These are phyloP conservation scores for Microctenopoma stevenorrisi DNA, from an alignment of 2,797 vertebrate species.

Conservation along the genomic window DNA sequence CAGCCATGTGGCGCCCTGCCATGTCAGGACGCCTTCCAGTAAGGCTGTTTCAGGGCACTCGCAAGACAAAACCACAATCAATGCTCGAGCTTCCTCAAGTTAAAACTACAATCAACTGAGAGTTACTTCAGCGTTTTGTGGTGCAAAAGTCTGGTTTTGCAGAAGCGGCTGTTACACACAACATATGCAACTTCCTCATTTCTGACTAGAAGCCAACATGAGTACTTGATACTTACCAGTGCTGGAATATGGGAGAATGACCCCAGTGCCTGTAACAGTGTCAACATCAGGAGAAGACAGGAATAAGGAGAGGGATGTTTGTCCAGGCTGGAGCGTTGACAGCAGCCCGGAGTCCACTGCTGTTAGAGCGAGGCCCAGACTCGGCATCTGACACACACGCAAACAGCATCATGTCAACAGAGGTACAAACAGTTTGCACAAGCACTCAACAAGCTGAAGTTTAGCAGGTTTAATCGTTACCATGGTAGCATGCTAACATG, in stretches of 20 bases:
- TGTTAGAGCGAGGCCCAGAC: slow-evolving; percentile 74
- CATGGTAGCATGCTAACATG: not conserved
- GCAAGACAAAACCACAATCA: slow-evolving; percentile 1
- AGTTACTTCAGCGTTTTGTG: not conserved
- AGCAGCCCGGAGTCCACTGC: slow-evolving; percentile 88
- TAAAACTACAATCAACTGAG: not conserved
- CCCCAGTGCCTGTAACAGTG: slow-evolving; percentile 82
- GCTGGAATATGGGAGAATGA: slow-evolving; percentile 87
- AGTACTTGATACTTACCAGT: slow-evolving; percentile 74
- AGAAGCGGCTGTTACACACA: slow-evolving; percentile 1
- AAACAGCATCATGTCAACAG: not conserved
- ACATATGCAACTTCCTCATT: slow-evolving; percentile 36
- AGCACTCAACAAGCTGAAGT: not conserved
- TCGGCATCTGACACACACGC: slow-evolving; percentile 75
- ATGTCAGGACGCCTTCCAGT: slow-evolving; percentile 15
- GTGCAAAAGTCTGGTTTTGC: slow-evolving; percentile 1
- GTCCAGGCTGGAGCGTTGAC: slow-evolving; percentile 81
- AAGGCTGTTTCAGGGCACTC: not conserved
- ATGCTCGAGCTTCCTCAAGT: slow-evolving; percentile 16
- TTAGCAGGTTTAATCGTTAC: not conserved
- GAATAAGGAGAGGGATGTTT: slow-evolving; percentile 85
- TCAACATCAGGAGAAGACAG: slow-evolving; percentile 73
- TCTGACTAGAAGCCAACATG: not conserved
- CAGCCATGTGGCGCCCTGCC: not conserved
- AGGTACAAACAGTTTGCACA: not conserved